These are phyloP conservation scores for Sialis lutaria DNA, from an alignment of 2,888 invertebrate species.

Conservation along the genomic window DNA sequence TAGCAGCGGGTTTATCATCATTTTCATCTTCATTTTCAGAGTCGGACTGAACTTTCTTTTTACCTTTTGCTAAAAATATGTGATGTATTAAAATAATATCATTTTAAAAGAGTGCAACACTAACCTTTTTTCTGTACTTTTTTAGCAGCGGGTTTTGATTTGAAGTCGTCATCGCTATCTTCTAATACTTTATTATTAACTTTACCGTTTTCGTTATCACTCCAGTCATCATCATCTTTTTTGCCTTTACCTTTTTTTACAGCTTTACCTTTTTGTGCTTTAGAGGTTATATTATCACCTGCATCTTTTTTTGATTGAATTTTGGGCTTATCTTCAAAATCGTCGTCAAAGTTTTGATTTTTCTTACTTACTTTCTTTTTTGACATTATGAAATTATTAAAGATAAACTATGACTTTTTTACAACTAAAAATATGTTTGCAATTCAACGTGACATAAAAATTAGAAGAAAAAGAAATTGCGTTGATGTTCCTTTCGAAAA, in stretches of 20 bases:
- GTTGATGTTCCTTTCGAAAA: too few relatives aligned
- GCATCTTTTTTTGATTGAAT: conserved; percentile 16
- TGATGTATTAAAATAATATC: background rate
- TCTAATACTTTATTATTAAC: conserved; percentile 18
- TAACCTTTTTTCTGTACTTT: conserved; percentile 7
- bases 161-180: conserved; percentile 21
- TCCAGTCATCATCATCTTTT: conserved; percentile 28
- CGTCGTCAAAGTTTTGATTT: conserved; percentile 34
- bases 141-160: conserved; percentile 17
- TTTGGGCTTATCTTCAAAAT: conserved; percentile 26
- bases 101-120: background rate
- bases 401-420: background rate
- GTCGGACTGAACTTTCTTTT: conserved; percentile 12
- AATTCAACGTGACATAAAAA: too few relatives aligned
- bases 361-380: conserved; percentile 41
- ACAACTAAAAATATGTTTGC: too few relatives aligned
- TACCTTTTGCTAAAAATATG: background rate
- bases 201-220: conserved; percentile 21
- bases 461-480: too few relatives aligned
- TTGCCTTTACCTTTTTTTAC: conserved; percentile 33
- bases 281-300: conserved; percentile 29
- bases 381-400: conserved; percentile 27
- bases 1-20: conserved; percentile 12
- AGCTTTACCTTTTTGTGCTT: conserved; percentile 22
- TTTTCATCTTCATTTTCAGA: conserved; percentile 20